Conservation (phyloP, 2,888 invertebrate species). For the Drosophila setosimentum region DNA sequence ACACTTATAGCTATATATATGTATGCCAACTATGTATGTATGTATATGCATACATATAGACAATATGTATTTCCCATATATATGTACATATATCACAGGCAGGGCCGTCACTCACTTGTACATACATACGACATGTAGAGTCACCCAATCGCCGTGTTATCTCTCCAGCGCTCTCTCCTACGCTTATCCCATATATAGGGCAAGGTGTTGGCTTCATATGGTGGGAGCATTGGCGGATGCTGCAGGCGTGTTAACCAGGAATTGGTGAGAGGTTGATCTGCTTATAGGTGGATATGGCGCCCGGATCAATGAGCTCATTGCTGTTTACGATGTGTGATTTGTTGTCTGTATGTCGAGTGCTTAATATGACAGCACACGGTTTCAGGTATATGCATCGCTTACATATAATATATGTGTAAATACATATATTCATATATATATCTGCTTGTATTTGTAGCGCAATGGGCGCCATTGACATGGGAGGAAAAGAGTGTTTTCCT, state of each 20-base stretch:
- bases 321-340: constrained; percentile 50
- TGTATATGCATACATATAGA: constrained; percentile 18
- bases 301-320: constrained; percentile 70
- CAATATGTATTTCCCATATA: constrained; percentile 8
- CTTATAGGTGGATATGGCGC: constrained; percentile 24
- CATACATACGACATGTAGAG: constrained; percentile 4
- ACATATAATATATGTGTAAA: not conserved
- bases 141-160: constrained; percentile 6
- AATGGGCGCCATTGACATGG: constrained; percentile 52
- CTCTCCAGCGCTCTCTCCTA: constrained; percentile 42
- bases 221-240: constrained; percentile 20
- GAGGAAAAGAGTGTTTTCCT: constrained; percentile 17
- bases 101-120: constrained; percentile 52
- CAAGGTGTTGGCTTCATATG: constrained; percentile 50
- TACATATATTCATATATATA: constrained; percentile 8
- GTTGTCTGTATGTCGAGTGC: constrained; percentile 16
- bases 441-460: constrained; percentile 20
- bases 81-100: constrained; percentile 33
- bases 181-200: constrained; percentile 38
- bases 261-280: constrained; percentile 15
- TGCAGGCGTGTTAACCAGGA: constrained; percentile 12
- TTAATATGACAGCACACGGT: constrained; percentile 16
- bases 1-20: constrained; percentile 6
- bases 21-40: constrained; percentile 21
- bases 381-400: constrained; percentile 34